Evolutionary conservation across 2,797 vertebrate species (phyloP), one percentile per base, ranked within the genome.

Genomic region (Xenopus petersii): DNA sequence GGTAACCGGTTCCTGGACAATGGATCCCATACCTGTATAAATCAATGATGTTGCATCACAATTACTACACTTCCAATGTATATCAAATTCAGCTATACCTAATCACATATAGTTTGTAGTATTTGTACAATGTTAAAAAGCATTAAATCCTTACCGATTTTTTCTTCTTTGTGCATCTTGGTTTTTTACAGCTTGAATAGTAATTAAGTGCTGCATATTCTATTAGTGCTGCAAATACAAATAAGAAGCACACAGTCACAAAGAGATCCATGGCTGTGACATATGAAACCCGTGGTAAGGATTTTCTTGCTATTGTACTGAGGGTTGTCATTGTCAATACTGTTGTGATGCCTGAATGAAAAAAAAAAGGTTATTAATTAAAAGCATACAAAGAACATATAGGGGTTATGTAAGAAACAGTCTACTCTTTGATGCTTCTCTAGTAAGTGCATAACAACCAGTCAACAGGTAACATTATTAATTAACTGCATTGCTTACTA

Each of bases 221-320:
- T 95, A 99, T 97, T 71, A 99, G 87, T 24, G 97, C 96, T 80
- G 97, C 97, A 65, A 99, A 99, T 70, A 98, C 98, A 86, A 99
- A 99, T 87, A 99, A 97, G 86, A 99, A 99, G 81, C 97, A 99
- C 74, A 99, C 97, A 0, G 97, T 98, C 77, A 99, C 97, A 68
- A 99, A 99, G 76, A 99, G 92, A 83, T 99, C 97, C 97, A 99
- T 99, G n/a, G 97, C 97, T 1, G 97, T 98, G 75, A 98, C 94
- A 0, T 98, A 99, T 6, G 97, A 99, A 68, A 99, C 97, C 81
- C 98, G 97, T 1, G 97, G 97, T 60, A 99, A 86, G 10, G 97
- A 99, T 85, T 98, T 98, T 81, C 97, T 92, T 74, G 97, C 97
- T 75, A 99, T 99, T 70, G 96, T 98, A 81, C 96, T 98, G 24